Percentiles rank a stretch among this genome's conserved stretches.
Evolutionary conservation across 2,113 vertebrate species (phyloP).

Genomic region (Rhinopomastus cyanomelas): DNA sequence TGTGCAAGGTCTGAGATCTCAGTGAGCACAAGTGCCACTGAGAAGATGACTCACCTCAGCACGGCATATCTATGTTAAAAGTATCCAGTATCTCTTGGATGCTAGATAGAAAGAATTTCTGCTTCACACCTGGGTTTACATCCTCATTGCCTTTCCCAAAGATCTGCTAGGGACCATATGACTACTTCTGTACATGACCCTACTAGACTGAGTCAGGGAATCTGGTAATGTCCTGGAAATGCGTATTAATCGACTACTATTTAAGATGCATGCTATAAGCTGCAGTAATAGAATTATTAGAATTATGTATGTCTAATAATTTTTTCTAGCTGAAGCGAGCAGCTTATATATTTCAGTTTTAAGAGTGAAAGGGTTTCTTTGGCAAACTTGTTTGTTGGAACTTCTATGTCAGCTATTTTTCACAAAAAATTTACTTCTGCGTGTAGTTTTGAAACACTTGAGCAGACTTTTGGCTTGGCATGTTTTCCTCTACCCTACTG

Average conservation of each 20-base stretch:
- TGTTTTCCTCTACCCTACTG: neutral
- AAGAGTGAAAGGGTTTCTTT: neutral
- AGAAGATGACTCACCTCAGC: accelerated
- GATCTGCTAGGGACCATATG: neutral
- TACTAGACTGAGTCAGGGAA: neutral
- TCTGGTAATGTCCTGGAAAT: neutral
- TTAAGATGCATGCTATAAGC: neutral
- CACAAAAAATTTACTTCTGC: neutral
- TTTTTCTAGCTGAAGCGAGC: neutral
- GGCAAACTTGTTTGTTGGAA: neutral
- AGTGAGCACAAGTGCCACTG: neutral
- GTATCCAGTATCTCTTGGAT: neutral
- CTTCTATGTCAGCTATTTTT: neutral
- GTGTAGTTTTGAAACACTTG: neutral
- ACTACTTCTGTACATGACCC: neutral
- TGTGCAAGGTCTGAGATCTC: neutral
- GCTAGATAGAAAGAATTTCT: neutral
- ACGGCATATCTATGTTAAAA: neutral
- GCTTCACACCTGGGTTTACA: neutral
- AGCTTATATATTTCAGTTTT: neutral
- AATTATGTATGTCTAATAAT: neutral
- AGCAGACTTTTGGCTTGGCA: neutral
- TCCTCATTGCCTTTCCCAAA: neutral
- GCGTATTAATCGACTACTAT: neutral
- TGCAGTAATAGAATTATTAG: neutral